Base-by-base conservation (phyloP, 2,797 vertebrate genomes). In the Gymnocypris eckloni region DNA sequence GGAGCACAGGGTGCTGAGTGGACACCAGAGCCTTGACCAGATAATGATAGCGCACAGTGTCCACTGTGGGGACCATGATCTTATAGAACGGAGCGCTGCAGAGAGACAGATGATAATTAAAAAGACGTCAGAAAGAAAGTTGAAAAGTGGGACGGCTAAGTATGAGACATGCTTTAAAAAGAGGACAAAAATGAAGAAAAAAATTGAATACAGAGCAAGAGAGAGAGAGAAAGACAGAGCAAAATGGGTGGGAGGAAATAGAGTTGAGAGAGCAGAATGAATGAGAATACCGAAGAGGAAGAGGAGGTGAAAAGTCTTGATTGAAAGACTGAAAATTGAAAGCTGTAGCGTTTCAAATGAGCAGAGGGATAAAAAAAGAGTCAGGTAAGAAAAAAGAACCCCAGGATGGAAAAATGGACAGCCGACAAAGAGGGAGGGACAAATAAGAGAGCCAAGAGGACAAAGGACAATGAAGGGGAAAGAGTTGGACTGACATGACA, bases 41-140 rank as follows among this genome's bases (percentile, higher is more conserved):
- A 89, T 97, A 95, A 91, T 96, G 94, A 90, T 98, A 98, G 11
- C 97, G 95, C 69, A 97, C 92, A 0, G 96, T 97, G 91, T 98
- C 97, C 15, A 98, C 95, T 0, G 97, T 98, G 6, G 97, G 97
- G 77, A 98, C 96, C 90, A 97, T 94, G 77, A 98, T 97, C 92
- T 97, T 96, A 89, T 97, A 96, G 90, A 90, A 93, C 6, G 90
- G 91, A 87, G 91, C 87, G 4, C 95, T 96, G 91, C 87, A 72
- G 66, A 84, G 83, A 87, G 41, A 87, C 78, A 86, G 67, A 76
- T 88, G 83, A 86, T 84, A 79, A 82, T 48, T 88, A 90, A 91
- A 87, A 86, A 83, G 64, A 3, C 5, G 82, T 70, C 84, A 77
- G 76, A 43, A 67, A 52, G 50, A 69, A 91, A 81, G 79, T 75